These are phyloP conservation scores for Rhynchomys soricoides DNA, from an alignment of 2,113 vertebrate genomes.

Conservation along the genomic window DNA sequence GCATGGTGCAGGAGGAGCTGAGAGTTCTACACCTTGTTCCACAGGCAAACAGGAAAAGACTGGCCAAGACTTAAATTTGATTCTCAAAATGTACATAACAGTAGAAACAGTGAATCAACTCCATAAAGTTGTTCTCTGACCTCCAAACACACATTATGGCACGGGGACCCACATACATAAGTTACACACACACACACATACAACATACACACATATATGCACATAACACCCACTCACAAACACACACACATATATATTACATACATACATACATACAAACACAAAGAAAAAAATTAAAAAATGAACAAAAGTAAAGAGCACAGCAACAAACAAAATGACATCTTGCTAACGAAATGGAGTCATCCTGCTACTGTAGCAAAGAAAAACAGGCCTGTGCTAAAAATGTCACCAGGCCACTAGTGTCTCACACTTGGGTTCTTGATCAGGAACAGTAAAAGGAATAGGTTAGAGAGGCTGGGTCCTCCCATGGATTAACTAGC, in stretches of 20 bases:
- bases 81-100: too few species aligned
- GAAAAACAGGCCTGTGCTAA: neutral
- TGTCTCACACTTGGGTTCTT: neutral
- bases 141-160: neutral
- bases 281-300: neutral
- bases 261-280: neutral
- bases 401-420: neutral
- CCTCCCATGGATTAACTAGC: neutral
- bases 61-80: neutral
- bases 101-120: neutral
- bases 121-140: neutral
- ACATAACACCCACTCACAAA: neutral
- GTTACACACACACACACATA: neutral
- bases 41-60: too few species aligned
- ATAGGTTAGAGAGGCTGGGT: neutral
- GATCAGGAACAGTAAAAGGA: neutral
- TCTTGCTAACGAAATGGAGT: neutral
- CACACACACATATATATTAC: neutral
- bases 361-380: neutral
- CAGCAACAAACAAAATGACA: neutral
- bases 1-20: too few species aligned
- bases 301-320: neutral
- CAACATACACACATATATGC: neutral
- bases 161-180: neutral
- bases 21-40: too few species aligned